These are phyloP conservation scores for Pseudotriccus pelzelni DNA, from an alignment of 2,797 vertebrate genomes.

Conservation along the genomic window DNA sequence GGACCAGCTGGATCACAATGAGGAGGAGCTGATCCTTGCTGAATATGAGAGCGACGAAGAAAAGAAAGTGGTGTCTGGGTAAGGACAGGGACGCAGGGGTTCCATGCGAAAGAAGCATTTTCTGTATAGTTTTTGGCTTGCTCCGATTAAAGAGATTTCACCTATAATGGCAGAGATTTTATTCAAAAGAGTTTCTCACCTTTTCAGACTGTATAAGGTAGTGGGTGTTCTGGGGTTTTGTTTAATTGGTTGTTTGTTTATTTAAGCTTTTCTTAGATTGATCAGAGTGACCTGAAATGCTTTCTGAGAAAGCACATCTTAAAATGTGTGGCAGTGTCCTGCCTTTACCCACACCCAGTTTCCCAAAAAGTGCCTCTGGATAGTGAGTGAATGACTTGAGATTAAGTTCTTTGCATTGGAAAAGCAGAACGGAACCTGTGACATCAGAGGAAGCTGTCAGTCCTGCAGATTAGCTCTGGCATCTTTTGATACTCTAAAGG, in stretches of 20 bases:
- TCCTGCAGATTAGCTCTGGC: not conserved
- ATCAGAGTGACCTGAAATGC: not conserved
- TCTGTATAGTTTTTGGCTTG: not conserved
- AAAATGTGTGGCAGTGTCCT: not conserved
- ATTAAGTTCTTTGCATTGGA: not conserved
- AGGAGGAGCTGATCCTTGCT: slow-evolving; percentile 89
- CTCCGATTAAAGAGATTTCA: not conserved
- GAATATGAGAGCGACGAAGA: slow-evolving; percentile 97
- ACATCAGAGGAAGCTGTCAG: not conserved
- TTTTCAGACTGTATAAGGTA: not conserved
- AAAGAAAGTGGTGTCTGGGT: slow-evolving; percentile 72
- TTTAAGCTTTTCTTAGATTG: not conserved
- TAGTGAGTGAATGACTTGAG: not conserved
- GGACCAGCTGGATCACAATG: slow-evolving; percentile 74
- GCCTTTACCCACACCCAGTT: not conserved
- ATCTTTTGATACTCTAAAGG: not conserved
- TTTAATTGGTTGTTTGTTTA: not conserved
- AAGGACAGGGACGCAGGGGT: not conserved
- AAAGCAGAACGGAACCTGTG: not conserved
- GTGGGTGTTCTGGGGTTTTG: not conserved
- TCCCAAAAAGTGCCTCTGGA: not conserved
- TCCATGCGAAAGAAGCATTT: not conserved
- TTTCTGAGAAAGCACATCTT: not conserved
- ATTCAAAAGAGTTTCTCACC: not conserved
- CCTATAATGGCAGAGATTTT: not conserved